Evolutionary conservation across 1,140 invertebrate genomes (phyloP).

Genomic region (Panagrolaimus sp.): DNA sequence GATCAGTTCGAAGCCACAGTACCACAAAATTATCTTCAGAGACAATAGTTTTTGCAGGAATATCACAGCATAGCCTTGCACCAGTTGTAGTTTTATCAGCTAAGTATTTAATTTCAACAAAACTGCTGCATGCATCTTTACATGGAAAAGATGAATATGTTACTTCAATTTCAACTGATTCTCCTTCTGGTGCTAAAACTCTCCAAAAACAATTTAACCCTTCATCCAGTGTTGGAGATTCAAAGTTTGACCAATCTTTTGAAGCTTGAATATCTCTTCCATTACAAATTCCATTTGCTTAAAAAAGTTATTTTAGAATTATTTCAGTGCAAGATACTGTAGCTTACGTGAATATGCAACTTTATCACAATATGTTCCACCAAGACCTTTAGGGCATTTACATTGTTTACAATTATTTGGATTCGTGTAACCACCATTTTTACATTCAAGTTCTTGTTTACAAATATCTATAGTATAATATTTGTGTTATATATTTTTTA

Average conservation of each 20-base stretch:
- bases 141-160: constrained; percentile 45
- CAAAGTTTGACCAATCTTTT: background rate
- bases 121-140: constrained; percentile 44
- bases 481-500: constrained; percentile 3
- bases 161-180: constrained; percentile 40
- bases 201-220: constrained; percentile 44
- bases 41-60: constrained; percentile 29
- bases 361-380: constrained; percentile 36
- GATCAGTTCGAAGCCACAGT: constrained; percentile 30
- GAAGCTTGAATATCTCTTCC: constrained; percentile 26
- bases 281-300: constrained; percentile 36
- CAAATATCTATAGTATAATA: constrained; percentile 34
- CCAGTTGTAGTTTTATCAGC: constrained; percentile 44
- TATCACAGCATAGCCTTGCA: constrained; percentile 49
- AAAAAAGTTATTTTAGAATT: constrained; percentile 21
- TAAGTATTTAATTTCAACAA: constrained; percentile 48
- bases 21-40: constrained; percentile 50
- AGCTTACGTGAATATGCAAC: constrained; percentile 34
- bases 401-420: constrained; percentile 52
- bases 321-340: constrained; percentile 33
- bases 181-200: constrained; percentile 38
- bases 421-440: constrained; percentile 56
- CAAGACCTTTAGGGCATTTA: constrained; percentile 52
- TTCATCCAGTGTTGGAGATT: constrained; percentile 19
- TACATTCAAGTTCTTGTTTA: constrained; percentile 29